A percentile compares a stretch with the other conserved stretches of the same genome.
phyloP scores from a whole-genome alignment of 2,888 invertebrate genomes.

The Pardosa pseudoannulata region DNA sequence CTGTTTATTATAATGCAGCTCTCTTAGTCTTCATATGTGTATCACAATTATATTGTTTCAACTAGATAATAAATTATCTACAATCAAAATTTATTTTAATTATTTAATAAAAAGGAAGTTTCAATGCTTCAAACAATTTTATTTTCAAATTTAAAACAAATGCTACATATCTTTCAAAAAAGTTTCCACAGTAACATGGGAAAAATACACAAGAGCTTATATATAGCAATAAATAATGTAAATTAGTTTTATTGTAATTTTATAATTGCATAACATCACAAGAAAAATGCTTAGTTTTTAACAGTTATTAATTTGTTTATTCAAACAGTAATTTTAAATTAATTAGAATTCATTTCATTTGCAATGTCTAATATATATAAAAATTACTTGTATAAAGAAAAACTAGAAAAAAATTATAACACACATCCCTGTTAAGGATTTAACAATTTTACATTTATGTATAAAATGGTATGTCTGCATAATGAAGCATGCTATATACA shows the following conservation, averaged over 20 bases:
- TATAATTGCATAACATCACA: neutral
- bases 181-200: neutral
- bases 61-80: no score
- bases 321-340: neutral
- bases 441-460: constrained; percentile 33
- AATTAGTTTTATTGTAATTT: no score
- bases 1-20: no score
- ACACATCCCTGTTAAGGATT: neutral
- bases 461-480: constrained; percentile 37
- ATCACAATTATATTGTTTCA: no score
- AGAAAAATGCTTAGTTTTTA: neutral
- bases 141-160: neutral
- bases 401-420: neutral
- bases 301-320: no score
- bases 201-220: constrained; percentile 5
- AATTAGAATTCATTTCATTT: neutral
- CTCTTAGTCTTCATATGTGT: no score
- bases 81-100: no score
- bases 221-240: neutral
- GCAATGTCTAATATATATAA: neutral
- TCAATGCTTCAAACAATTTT: constrained; percentile 5
- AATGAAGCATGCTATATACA: constrained; percentile 49
- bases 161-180: neutral
- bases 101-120: no score
- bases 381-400: neutral